Evolutionary conservation across 2,888 invertebrate species (phyloP).

Genomic region (Acanthopleura granulata): DNA sequence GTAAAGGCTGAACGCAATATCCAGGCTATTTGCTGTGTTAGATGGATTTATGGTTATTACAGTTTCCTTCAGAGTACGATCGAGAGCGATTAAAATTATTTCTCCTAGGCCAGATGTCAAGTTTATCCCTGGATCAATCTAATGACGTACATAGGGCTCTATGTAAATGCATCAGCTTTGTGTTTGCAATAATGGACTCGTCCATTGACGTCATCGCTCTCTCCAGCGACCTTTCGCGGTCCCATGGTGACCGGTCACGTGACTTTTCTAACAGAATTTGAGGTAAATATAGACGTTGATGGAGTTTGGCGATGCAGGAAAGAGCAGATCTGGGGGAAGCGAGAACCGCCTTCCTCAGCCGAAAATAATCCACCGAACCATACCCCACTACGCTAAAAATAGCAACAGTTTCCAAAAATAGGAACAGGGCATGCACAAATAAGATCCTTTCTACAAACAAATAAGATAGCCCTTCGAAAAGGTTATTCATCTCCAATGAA

Average conservation of each 20-base stretch:
- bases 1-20: no score
- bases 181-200: not conserved
- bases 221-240: not conserved
- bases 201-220: not conserved
- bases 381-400: not conserved
- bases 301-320: not conserved
- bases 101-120: no score
- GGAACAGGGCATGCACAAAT: not conserved
- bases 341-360: not conserved
- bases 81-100: no score
- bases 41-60: no score
- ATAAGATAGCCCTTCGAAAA: no score
- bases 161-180: not conserved
- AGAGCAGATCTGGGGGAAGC: not conserved
- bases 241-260: conserved; percentile 5
- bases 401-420: not conserved
- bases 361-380: not conserved
- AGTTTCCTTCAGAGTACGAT: no score
- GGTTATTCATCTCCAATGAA: no score
- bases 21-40: no score
- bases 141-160: no score
- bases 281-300: conserved; percentile 7
- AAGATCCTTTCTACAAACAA: no score
- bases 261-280: not conserved
- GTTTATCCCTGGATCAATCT: no score